Percentiles rank a stretch among this genome's conserved stretches.
Conservation (phyloP, 2,113 vertebrate species). For the Abramis brama region DNA sequence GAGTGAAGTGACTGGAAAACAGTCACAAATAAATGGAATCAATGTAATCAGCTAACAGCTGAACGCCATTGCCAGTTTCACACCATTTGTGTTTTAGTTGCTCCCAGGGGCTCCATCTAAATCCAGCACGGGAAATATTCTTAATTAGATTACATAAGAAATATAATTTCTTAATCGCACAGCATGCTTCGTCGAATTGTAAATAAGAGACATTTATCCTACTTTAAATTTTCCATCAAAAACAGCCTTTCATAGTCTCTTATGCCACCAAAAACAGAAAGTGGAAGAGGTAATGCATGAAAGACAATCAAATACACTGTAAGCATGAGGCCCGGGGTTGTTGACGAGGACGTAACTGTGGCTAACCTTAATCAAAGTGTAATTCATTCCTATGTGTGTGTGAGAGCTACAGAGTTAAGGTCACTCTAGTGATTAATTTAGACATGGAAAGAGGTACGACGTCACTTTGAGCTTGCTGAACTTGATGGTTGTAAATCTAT, state of each 20-base stretch:
- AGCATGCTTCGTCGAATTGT: conserved; percentile 34
- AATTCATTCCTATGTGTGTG: conserved; percentile 57
- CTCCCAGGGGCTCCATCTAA: conserved; percentile 60
- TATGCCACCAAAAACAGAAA: neutral
- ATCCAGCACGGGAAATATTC: conserved; percentile 53
- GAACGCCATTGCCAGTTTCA: conserved; percentile 59
- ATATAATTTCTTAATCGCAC: conserved; percentile 50
- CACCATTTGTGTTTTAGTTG: conserved; percentile 61
- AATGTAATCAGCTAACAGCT: conserved; percentile 69
- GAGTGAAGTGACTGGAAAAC: conserved; percentile 64
- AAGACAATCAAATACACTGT: neutral
- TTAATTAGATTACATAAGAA: conserved; percentile 66
- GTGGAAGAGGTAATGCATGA: neutral
- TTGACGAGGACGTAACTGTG: conserved; percentile 44
- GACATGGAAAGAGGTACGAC: conserved; percentile 58
- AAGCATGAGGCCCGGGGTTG: neutral
- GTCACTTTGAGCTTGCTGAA: conserved; percentile 54
- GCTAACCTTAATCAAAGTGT: conserved; percentile 59
- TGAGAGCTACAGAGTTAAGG: conserved; percentile 48
- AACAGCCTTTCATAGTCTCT: neutral
- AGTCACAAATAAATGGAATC: conserved; percentile 69
- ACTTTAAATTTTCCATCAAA: conserved; percentile 4
- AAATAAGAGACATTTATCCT: neutral
- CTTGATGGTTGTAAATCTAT: conserved; percentile 53
- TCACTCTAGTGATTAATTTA: conserved; percentile 60